These are phyloP conservation scores for Xenentodon cancila DNA, from an alignment of 2,797 vertebrate species.

Conservation along the genomic window DNA sequence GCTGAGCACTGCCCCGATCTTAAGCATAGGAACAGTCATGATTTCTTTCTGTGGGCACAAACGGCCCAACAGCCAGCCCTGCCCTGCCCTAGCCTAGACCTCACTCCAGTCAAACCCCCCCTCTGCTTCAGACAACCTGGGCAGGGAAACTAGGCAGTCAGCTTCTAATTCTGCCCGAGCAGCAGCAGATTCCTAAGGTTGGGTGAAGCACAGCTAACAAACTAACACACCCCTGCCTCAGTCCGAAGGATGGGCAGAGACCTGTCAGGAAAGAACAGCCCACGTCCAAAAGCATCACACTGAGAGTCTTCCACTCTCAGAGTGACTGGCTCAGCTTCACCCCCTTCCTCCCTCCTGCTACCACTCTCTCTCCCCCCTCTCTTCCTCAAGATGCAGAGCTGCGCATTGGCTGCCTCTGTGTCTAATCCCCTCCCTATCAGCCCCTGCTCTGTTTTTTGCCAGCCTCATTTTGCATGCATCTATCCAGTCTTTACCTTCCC, in stretches of 20 bases:
- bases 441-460: constrained; percentile 54
- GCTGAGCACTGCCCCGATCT: constrained; percentile 96
- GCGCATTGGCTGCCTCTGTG: constrained; percentile 78
- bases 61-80: constrained; percentile 56
- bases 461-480: constrained; percentile 61
- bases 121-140: constrained; percentile 41
- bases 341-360: constrained; percentile 47
- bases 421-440: constrained; percentile 71
- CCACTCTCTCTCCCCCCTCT: constrained; percentile 48
- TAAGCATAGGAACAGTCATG: constrained; percentile 94
- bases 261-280: constrained; percentile 65
- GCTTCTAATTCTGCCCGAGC: constrained; percentile 48
- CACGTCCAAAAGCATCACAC: constrained; percentile 78
- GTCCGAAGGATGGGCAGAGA: constrained; percentile 55
- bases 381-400: constrained; percentile 79
- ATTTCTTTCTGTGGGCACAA: constrained; percentile 68
- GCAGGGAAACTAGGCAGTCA: constrained; percentile 43
- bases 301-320: constrained; percentile 72
- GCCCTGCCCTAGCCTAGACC: constrained; percentile 64
- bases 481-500: constrained; percentile 49
- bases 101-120: constrained; percentile 58
- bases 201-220: constrained; percentile 32
- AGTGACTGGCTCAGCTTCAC: constrained; percentile 71
- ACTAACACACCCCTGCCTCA: constrained; percentile 46
- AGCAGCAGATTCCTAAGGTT: constrained; percentile 49